Evolutionary conservation across 2,113 vertebrate species (phyloP).

Genomic region (Lamprotornis superbus): DNA sequence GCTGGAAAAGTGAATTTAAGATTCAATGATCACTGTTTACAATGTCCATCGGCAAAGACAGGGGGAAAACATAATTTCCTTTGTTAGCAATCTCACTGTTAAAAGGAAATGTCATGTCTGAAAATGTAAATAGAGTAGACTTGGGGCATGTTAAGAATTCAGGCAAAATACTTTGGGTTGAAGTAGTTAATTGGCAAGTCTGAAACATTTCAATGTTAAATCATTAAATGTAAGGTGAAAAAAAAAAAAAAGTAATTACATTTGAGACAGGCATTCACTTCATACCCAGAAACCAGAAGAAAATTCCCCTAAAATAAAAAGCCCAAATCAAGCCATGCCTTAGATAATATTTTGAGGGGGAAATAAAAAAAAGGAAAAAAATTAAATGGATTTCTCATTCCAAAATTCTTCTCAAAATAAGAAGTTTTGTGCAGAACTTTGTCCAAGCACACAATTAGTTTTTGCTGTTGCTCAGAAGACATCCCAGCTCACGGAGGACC

Average conservation of each 20-base stretch:
- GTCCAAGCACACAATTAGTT: background rate
- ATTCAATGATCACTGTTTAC: background rate
- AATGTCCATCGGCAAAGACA: background rate
- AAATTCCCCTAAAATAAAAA: background rate
- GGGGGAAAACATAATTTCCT: background rate
- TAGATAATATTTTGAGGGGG: background rate
- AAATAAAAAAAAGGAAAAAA: background rate
- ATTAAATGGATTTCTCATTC: background rate
- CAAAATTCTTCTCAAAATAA: background rate
- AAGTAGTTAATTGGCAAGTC: background rate
- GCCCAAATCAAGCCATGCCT: background rate
- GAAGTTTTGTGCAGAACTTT: background rate
- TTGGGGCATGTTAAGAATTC: background rate
- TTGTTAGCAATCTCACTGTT: background rate
- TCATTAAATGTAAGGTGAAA: background rate
- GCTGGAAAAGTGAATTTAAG: background rate
- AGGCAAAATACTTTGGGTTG: background rate
- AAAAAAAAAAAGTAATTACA: background rate
- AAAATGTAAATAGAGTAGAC: background rate
- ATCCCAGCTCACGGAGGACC: background rate
- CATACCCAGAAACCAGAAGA: background rate
- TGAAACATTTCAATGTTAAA: background rate
- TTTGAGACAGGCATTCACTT: background rate
- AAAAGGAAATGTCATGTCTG: background rate
- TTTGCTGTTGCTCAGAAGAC: background rate